Percentiles rank a stretch among this genome's conserved stretches.
These are phyloP conservation scores for Amazona guildingii DNA, from an alignment of 2,113 vertebrate genomes.

Conservation along the genomic window DNA sequence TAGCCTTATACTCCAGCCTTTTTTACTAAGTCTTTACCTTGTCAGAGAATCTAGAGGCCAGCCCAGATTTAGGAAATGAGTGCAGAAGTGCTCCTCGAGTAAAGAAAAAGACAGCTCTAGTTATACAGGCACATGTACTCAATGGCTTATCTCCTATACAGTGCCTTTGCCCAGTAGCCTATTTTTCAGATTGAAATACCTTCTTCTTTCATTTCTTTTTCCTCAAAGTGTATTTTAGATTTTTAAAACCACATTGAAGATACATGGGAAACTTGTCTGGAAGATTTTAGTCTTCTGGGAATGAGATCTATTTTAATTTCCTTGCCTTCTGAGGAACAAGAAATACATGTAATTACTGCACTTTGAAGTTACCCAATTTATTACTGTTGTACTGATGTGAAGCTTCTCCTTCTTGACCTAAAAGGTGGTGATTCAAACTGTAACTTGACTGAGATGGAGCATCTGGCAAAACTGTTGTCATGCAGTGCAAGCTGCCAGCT, in stretches of 20 bases:
- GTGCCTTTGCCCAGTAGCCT: neutral
- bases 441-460: neutral
- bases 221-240: neutral
- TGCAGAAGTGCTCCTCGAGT: neutral
- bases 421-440: neutral
- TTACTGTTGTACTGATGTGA: neutral
- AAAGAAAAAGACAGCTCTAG: neutral
- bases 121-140: neutral
- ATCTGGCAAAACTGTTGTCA: neutral
- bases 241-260: neutral
- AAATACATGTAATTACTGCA: constrained; percentile 4
- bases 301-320: neutral
- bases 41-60: neutral
- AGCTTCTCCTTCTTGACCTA: neutral
- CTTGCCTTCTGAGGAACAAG: neutral
- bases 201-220: neutral
- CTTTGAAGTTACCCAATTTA: neutral
- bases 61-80: neutral
- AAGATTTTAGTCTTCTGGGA: neutral
- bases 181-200: neutral
- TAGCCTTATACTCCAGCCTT: neutral
- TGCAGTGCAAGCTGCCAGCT: neutral
- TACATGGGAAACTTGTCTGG: neutral
- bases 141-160: neutral
- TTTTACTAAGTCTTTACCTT: neutral